Evolutionary conservation across 2,888 invertebrate species (phyloP), one percentile per base, ranked within the genome.

Genomic region (Heliconius ismenius): DNA sequence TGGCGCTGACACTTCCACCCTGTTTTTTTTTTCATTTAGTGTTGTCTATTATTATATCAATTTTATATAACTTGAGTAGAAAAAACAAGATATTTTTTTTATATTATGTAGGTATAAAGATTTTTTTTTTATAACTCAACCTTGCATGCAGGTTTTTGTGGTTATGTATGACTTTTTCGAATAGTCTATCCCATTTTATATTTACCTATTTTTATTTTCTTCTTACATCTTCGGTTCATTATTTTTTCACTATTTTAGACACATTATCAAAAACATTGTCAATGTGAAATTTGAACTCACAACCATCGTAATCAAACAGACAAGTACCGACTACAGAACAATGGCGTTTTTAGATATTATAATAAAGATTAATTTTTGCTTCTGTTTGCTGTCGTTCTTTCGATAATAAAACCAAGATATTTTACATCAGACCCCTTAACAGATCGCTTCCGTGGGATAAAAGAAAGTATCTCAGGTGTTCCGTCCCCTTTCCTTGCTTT

Each of bases 391-490:
- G 58, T 70, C 58, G 54, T 54, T 28, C 69, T 69, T 58, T 70
- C 70, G 70, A 70, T 70, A 70, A 70, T 58, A 70, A 70, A 70
- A 79, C 68, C 77, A 79, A 75, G 79, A 77, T 73, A 75, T 73
- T 73, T 72, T 74, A 73, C 74, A 68, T 76, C 72, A 70, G 75
- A 60, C 67, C 78, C 78, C 78, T 73, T 73, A 86, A 85, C 85
- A 85, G 85, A 83, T 85, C 83, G 85, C 86, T 92, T 92, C 92
- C 92, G 91, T 90, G 83, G 86, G 86, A 87, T 87, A 89, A 88
- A 88, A 84, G 87, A 88, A 91, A 89, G 86, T 88, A 88, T 90
- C 89, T 87, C 91, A 90, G 89, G 90, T 90, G 86, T 84, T 82
- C 80, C 79, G 79, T 78, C 79, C 82, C 81, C 80, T 80, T 80